Evolutionary conservation across 64 coral and sea anemone genomes (phyloP), one percentile per base, ranked within the genome.

Genomic region (Acropora tenuis): DNA sequence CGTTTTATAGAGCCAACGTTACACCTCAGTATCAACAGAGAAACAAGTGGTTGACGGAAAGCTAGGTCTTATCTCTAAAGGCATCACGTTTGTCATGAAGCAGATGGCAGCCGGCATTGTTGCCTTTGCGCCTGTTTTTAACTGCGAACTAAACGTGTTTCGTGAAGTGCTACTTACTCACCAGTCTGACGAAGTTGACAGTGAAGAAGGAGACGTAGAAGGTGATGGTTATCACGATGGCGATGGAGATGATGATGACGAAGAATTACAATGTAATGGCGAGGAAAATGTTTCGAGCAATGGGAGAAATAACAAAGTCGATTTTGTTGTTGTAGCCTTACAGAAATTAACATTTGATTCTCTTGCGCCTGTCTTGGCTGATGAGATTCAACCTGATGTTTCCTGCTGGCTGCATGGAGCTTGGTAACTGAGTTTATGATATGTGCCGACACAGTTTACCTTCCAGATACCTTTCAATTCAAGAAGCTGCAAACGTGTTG

Each of bases 371-470:
- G n/a, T 94, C 69, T 18, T 11, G 8, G 67, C 92, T 68, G 71
- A 81, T 0, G 55, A 6, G n/a, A 9, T 94, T 4, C 0, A 40
- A 0, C 20, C 80, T 87, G 47, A 15, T 44, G 11, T 88, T 59
- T 30, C 79, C 40, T 43, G 83, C 15, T 95, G 94, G 94, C 9
- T 91, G 83, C 84, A 91, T 91, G 78, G 89, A 84, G 18, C 58
- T 91, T 8, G 83, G 89, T 4, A 95, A 95, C 45, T 17, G 89
- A 6, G 61, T 88, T 59, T 95, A 95, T 55, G 83, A 95, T 69
- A 41, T 91, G 17, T 95, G 41, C 71, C 76, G 93, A 0, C 40
- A 91, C 5, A 95, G 77, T 83, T 43, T n/a, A n/a, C n/a, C n/a
- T n/a, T n/a, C n/a, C n/a, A n/a, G n/a, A n/a, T n/a, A n/a, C n/a